Evolutionary conservation across 2,797 vertebrate genomes (phyloP), one percentile per base, ranked within the genome.

Genomic region (Onychomys arenicola): DNA sequence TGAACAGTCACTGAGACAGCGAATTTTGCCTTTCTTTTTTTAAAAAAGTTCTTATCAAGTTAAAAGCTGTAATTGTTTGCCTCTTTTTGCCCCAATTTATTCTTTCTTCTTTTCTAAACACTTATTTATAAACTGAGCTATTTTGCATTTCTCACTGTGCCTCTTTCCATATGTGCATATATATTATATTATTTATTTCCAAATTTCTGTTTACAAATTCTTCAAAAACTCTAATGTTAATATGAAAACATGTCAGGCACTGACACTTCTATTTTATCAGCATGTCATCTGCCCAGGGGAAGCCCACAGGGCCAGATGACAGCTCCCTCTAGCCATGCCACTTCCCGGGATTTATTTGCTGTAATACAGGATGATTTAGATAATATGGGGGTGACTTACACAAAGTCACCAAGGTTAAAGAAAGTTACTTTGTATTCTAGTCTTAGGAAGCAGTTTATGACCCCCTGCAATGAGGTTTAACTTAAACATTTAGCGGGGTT

Each of bases 331-430:
- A 6, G 57, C 57, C 32, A 57, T 59, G 34, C 92, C 49, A 84
- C 17, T 46, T 43, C 77, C 43, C 49, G 61, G 14, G 37, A 65
- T 89, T 97, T 55, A 83, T 76, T 80, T 71, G 59, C n/a, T 40
- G 4, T 94, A 75, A 91, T 75, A 13, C 19, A 77, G 13, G 27
- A 4, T 40, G 84, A 71, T n/a, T 65, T 59, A 34, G 23, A 59
- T 85, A 67, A 89, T 59, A 63, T 10, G 46, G 37, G 34, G 32
- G 16, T 93, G 83, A 95, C 34, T 81, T 94, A 69, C 69, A 57
- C 77, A 93, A 93, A 95, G n/a, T 90, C 57, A 43, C 80, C 96
- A 91, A 90, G 71, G 71, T 88, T 83, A 46, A 96, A 94, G 63
- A 61, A 95, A 94, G 32, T 93, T 89, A 76, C 75, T 90, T 86